Base-by-base conservation (phyloP, 2,888 invertebrate species). In the Pachymerium ferrugineum region DNA sequence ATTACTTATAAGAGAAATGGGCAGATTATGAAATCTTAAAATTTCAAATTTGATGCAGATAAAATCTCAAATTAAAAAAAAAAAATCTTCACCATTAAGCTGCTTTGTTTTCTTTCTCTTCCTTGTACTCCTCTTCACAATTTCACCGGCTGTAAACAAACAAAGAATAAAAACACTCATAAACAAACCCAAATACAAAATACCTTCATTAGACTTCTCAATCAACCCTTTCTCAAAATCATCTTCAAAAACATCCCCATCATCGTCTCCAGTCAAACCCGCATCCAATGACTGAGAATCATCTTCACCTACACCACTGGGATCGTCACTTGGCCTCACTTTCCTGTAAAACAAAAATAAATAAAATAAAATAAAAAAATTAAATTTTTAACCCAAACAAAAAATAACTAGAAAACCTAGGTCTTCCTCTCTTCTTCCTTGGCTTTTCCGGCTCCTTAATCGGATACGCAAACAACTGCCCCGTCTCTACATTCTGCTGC, bases 391-490 rank as follows among this genome's bases (percentile, higher is more conserved):
- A 35, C 35, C 8, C 8, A 35, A 8, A 35, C 35, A 68, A 30
- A n/a, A 68, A 68, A 30, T 2, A 3, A 68, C 3, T 47, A 47
- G 22, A 33, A 22, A 42, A 76, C 74, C 76, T 73, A 33, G 76
- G 76, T 69, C 76, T 74, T 35, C 75, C 76, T 76, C 77, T 73
- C 73, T 74, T 76, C n/a, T 76, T 76, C 12, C 73, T 75, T 28
- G 77, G 76, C 68, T 76, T 77, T 10, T 77, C 76, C 16, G 76
- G 76, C 68, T 77, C 78, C 72, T 77, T 79, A 28, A 83, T 76
- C 8, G 83, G 83, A 74, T 82, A 83, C 4, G 83, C 83, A 77
- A 81, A 80, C 35, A 83, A 78, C 76, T 81, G 80, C 3, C 81
- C 81, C 0, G 81, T 81, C n/a, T 80, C 79, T 2, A 80, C 79